Base-by-base conservation (phyloP, 1,140 invertebrate genomes). In the Rhyacophila brunnea region DNA sequence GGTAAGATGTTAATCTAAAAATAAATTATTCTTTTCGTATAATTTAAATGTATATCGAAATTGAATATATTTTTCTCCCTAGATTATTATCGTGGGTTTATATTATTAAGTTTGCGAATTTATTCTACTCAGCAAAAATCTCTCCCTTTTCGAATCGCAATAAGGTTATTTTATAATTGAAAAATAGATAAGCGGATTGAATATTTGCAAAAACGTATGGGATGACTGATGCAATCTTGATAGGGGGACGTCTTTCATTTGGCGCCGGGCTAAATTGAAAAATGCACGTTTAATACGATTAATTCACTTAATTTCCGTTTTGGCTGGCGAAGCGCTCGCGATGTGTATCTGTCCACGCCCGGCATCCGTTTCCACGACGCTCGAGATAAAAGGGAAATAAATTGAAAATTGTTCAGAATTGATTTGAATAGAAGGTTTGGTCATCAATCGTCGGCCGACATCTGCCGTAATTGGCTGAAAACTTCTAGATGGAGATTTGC, bases 331-430 rank as follows among this genome's bases (percentile, higher is more conserved):
- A 15, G 52, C 58, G 28, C 28, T 42, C 14, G 34, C 58, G 58
- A 54, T 48, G 36, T 32, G 58, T 54, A 48, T 54, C 58, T 61
- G 23, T 18, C 49, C 50, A 14, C 23, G 23, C 6, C 18, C 19
- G 14, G 44, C 10, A 36, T 2, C 49, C 14, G 23, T 20, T 32
- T 40, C 20, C 15, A 23, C 1, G 36, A 20, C 43, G 38, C 28
- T 20, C 44, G 47, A 62, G 54, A 62, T 57, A 62, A 57, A 56
- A 57, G 60, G 13, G 40, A 52, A 62, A 62, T 57, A 62, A 57
- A 62, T 62, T 57, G 60, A 62, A 62, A 62, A 57, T 57, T 57
- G 60, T 56, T 40, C 38, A 34, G 42, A 54, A 62, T 62, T 62
- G 60, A 62, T 62, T 62, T 57, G 60, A 62, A 62, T 62, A 47